Evolutionary conservation across 2,113 vertebrate species (phyloP), one percentile per base, ranked within the genome.

Genomic region (Echinops telfairi): DNA sequence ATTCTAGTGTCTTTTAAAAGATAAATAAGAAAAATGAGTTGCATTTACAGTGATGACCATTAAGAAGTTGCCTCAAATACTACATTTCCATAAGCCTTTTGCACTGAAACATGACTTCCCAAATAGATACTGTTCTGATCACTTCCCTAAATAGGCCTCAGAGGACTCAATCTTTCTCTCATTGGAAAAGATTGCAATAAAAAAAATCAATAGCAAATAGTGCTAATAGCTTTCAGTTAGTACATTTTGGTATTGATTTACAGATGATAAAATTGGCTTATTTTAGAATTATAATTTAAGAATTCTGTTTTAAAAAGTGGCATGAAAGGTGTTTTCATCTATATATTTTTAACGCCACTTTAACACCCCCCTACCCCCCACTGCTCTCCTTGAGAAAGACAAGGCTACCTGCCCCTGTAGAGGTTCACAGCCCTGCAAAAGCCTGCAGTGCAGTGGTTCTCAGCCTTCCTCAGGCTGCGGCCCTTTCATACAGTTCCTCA

Each of bases 231-330:
- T 94, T 94, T 95, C 95, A 94, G 94, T 97, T 94, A 95, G 86
- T 88, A 86, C 27, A 95, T 82, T 92, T 91, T 43, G 94, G 5
- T 95, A 90, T 95, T 96, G 90, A 95, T 29, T 84, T 86, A 92
- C 10, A 94, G 36, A 80, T 40, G 27, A 85, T 95, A 94, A 77
- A 95, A 93, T 84, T 95, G 95, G 94, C 83, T 96, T 95, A 88
- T 94, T 92, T 94, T 96, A 40, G 36, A 92, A 33, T 84, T 91
- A 53, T 90, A 90, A 83, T 92, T 97, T 97, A 96, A 97, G 96
- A 96, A 97, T 95, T 97, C 71, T 80, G 33, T 96, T 98, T 96
- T 96, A 97, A 97, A 97, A 96, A 83, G 88, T 96, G 96, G 89
- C 77, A 15, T 91, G 71, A 94, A 95, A 97, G 94, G 86, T 96